Conservation (phyloP, 2,888 invertebrate species). For the Strigamia maritima region DNA sequence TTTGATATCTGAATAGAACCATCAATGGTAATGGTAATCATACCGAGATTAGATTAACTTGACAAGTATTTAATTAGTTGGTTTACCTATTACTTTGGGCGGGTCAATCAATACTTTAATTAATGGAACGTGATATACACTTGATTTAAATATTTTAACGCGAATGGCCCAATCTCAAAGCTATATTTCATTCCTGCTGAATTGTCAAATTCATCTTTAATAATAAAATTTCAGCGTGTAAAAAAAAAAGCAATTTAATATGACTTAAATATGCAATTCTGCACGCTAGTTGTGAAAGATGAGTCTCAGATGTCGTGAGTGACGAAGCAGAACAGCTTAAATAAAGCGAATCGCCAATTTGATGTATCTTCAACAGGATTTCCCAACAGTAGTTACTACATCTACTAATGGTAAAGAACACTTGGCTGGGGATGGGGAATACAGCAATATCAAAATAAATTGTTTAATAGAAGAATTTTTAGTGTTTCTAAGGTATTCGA, state of each 20-base stretch:
- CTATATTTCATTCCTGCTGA: not conserved
- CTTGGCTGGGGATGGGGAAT: not conserved
- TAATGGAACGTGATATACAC: no score
- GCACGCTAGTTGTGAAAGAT: not conserved
- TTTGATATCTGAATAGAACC: no score
- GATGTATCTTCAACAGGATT: not conserved
- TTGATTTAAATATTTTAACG: no score
- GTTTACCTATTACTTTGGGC: no score
- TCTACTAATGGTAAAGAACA: not conserved
- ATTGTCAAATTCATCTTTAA: not conserved
- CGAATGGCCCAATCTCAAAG: no score
- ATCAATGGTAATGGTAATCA: no score
- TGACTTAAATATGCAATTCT: not conserved
- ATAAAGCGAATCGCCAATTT: not conserved
- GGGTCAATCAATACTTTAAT: no score
- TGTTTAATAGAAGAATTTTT: no score
- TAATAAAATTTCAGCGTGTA: not conserved
- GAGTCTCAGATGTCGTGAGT: not conserved
- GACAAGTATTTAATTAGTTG: no score
- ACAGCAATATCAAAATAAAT: no score
- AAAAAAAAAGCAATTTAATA: not conserved
- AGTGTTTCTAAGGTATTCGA: no score
- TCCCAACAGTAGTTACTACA: not conserved
- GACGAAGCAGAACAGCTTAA: not conserved
- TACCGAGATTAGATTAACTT: no score